Evolutionary conservation across 2,797 vertebrate species (phyloP), one percentile per base, ranked within the genome.

Genomic region (Schizopygopsis malacanthus): DNA sequence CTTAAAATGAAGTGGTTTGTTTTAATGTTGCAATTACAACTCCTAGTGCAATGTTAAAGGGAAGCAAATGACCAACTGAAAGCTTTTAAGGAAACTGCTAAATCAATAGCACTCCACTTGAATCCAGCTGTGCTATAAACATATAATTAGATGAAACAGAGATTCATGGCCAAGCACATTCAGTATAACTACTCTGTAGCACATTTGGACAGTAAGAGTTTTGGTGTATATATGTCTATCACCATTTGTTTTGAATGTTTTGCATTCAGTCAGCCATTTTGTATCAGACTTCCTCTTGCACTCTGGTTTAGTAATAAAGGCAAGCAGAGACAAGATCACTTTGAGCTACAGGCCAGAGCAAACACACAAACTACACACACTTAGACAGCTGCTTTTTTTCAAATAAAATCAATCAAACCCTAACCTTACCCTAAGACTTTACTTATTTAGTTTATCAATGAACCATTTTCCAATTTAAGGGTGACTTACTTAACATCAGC

Each of bases 291-390:
- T 87, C 72, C 77, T 85, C 67, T 73, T 72, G 77, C 39, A 39
- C 81, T 85, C 52, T 70, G 73, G 78, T 73, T 83, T 56, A 50
- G 65, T n/a, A 77, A 72, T 75, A 73, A 63, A 75, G 85, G n/a
- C 87, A 87, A 76, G 89, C 88, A 70, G 63, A 79, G 78, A 90
- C 88, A 89, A 45, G 88, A 89, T 41, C 25, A 45, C 22, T 50
- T 43, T 8, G 61, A 41, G 59, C 69, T 69, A 72, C 67, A 87
- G 86, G 81, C 72, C 87, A 82, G 89, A 61, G 79, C 76, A 85
- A 85, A 87, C 61, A 86, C 71, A 86, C 87, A 83, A 67, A 82
- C 75, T 18, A 72, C 7, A 59, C 41, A 56, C 4, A 79, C 22
- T 39, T 76, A 87, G 41, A 83, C 86, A 77, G 75, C 67, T 63